phyloP scores from a whole-genome alignment of 2,888 invertebrate genomes.

The Idaea aversata region DNA sequence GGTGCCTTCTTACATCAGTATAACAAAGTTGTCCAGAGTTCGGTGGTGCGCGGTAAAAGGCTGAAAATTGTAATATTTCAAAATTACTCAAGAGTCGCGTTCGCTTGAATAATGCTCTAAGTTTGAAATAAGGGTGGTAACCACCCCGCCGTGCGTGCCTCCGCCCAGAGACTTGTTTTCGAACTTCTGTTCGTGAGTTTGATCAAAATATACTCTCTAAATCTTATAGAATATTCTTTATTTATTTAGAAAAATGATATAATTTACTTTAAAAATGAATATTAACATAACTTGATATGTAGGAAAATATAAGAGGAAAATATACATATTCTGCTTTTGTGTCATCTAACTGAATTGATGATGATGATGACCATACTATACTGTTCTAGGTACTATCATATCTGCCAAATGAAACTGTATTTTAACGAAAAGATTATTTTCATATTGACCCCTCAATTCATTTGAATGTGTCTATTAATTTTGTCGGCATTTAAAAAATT shows the following conservation, averaged over 20 bases:
- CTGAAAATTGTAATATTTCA: constrained; percentile 80
- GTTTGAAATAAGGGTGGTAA: constrained; percentile 60
- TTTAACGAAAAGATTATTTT: no score
- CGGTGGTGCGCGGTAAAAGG: constrained; percentile 40
- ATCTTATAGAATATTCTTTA: constrained; percentile 40
- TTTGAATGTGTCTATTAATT: no score
- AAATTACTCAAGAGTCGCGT: constrained; percentile 81
- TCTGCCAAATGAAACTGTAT: no score
- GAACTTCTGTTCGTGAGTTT: constrained; percentile 74
- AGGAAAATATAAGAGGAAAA: no score
- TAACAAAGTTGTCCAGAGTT: constrained; percentile 26
- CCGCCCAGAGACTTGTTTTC: constrained; percentile 67
- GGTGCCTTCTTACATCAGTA: background rate
- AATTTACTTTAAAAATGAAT: background rate
- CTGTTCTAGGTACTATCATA: no score
- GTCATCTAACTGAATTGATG: no score
- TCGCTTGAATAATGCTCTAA: constrained; percentile 78
- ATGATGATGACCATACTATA: no score
- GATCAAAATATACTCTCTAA: constrained; percentile 71
- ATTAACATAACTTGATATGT: no score
- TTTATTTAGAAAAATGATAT: constrained; percentile 46
- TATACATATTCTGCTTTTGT: no score
- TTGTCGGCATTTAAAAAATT: no score
- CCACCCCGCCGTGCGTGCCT: constrained; percentile 64
- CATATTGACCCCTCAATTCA: no score